Conservation (phyloP, 2,888 invertebrate genomes). For the Criorhina ranunculi region DNA sequence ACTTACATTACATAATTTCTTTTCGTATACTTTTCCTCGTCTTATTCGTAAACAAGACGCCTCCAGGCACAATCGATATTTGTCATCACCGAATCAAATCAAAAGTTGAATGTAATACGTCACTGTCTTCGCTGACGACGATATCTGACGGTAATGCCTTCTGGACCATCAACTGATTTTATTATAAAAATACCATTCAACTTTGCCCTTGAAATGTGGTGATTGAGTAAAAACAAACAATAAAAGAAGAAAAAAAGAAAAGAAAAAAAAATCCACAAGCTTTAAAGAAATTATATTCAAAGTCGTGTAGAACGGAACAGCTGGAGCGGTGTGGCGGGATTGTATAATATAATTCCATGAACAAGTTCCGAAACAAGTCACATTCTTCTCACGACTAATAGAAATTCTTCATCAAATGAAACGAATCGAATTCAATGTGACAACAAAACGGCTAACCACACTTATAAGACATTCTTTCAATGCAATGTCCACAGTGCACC, state of each 20-base stretch:
- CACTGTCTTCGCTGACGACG: slow-evolving; percentile 23
- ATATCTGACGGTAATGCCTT: slow-evolving; percentile 2
- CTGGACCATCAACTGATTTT: slow-evolving; percentile 25
- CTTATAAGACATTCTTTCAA: slow-evolving; percentile 45
- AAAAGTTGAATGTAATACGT: background rate
- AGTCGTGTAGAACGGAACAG: background rate
- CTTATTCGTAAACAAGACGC: slow-evolving; percentile 39
- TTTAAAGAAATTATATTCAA: slow-evolving; percentile 24
- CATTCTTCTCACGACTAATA: slow-evolving; percentile 51
- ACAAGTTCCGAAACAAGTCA: slow-evolving; percentile 43
- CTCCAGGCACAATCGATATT: slow-evolving; percentile 19
- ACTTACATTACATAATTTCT: slow-evolving; percentile 38
- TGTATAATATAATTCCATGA: background rate
- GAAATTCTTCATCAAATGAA: slow-evolving; percentile 38
- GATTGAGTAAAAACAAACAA: background rate
- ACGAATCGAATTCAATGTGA: slow-evolving; percentile 47
- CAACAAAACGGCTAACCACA: slow-evolving; percentile 35
- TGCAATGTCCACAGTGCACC: slow-evolving; percentile 44
- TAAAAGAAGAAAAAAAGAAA: background rate
- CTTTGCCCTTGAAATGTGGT: slow-evolving; percentile 54
- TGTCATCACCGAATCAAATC: slow-evolving; percentile 21
- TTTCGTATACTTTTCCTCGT: slow-evolving; percentile 27
- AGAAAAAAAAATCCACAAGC: slow-evolving; percentile 12
- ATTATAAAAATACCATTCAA: slow-evolving; percentile 44
- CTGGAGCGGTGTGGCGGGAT: background rate